Conservation (phyloP, 53 echinoderm and acorn worm genomes). For the Astropecten irregularis region DNA sequence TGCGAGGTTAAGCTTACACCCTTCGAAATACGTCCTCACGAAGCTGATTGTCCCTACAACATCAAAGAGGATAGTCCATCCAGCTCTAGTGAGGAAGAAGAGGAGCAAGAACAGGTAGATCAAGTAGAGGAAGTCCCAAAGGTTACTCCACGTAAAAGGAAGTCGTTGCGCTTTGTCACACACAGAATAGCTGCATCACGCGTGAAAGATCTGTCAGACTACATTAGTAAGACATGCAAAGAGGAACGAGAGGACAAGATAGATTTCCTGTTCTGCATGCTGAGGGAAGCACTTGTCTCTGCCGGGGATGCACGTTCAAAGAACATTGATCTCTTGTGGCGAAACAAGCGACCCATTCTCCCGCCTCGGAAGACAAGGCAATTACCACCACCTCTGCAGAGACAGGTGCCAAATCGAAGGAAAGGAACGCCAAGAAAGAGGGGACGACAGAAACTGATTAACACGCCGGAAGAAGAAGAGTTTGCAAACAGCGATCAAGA, state of each 20-base stretch:
- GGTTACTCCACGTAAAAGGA: background rate
- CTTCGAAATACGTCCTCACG: constrained; percentile 23
- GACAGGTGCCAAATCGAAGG: background rate
- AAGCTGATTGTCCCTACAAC: constrained; percentile 8
- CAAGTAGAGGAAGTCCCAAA: background rate
- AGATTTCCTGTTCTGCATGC: constrained; percentile 36
- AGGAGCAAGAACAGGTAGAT: background rate
- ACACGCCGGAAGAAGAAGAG: background rate
- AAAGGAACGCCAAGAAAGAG: constrained; percentile 32
- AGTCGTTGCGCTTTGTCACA: constrained; percentile 31
- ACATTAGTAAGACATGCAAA: constrained; percentile 7
- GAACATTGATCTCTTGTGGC: constrained; percentile 21
- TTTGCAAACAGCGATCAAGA: background rate
- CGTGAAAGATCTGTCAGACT: background rate
- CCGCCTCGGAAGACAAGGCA: background rate
- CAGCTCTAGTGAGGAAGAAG: constrained; percentile 19
- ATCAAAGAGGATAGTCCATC: background rate
- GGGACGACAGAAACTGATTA: constrained; percentile 1
- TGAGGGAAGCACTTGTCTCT: constrained; percentile 3
- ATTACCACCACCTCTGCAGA: background rate
- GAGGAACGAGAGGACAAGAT: constrained; percentile 13
- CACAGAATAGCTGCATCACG: background rate
- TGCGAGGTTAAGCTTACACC: constrained; percentile 32
- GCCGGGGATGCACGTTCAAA: background rate
- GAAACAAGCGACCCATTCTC: background rate